Percentiles rank a stretch among this genome's conserved stretches.
Conservation (phyloP, 1,140 invertebrate species). For the Coelopa frigida region DNA sequence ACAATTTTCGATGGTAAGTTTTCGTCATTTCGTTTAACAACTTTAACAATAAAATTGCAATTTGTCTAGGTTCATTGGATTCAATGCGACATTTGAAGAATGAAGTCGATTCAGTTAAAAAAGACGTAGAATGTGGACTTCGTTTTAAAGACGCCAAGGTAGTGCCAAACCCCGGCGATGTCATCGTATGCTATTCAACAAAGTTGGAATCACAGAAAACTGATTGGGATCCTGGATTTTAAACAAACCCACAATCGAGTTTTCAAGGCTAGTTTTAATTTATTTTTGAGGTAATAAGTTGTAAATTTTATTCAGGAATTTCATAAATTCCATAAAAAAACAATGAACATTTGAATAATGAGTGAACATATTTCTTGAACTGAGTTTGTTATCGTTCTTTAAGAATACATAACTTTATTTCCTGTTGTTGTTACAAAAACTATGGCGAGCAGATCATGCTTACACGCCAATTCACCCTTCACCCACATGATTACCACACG, state of each 20-base stretch:
- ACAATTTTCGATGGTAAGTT: slow-evolving; percentile 64
- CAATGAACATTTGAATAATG: no score
- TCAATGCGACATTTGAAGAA: slow-evolving; percentile 86
- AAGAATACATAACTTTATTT: background rate
- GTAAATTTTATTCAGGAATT: no score
- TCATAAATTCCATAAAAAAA: no score
- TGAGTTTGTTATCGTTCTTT: background rate
- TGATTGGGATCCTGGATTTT: slow-evolving; percentile 82
- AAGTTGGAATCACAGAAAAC: slow-evolving; percentile 57
- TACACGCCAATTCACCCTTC: slow-evolving; percentile 25
- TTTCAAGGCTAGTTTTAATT: slow-evolving; percentile 1
- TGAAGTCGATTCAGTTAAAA: slow-evolving; percentile 78
- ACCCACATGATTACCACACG: slow-evolving; percentile 30
- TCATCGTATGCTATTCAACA: slow-evolving; percentile 66
- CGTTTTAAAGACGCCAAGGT: slow-evolving; percentile 60
- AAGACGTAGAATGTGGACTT: slow-evolving; percentile 81
- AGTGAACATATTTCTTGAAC: background rate
- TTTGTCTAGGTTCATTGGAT: slow-evolving; percentile 56
- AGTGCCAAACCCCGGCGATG: slow-evolving; percentile 67
- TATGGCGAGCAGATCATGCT: background rate
- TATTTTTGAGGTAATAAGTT: background rate
- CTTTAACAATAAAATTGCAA: slow-evolving; percentile 8
- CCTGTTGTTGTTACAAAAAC: background rate
- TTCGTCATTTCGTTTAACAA: slow-evolving; percentile 1
- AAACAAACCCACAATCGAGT: slow-evolving; percentile 24